Conservation (phyloP, 1,140 invertebrate genomes). For the Ceratina japonica region DNA sequence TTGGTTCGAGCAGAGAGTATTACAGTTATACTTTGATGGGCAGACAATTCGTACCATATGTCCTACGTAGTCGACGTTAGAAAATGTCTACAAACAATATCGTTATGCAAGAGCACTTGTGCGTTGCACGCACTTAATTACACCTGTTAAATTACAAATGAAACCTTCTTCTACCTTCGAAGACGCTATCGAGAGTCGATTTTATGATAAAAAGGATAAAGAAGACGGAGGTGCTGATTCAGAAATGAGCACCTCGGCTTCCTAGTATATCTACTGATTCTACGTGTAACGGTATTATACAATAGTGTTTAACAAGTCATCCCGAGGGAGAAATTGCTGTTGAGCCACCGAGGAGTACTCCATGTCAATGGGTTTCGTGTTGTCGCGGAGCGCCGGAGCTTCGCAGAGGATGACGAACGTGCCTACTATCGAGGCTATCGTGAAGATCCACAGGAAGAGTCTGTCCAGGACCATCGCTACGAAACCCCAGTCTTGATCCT, state of each 20-base stretch:
- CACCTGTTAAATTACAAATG: slow-evolving; percentile 25
- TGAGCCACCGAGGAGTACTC: slow-evolving; percentile 90
- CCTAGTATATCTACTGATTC: neutral
- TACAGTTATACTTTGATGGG: slow-evolving; percentile 30
- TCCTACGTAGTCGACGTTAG: slow-evolving; percentile 49
- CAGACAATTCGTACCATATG: slow-evolving; percentile 22
- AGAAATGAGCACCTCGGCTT: neutral
- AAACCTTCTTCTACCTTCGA: too few species aligned
- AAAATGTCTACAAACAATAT: slow-evolving; percentile 55
- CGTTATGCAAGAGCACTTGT: slow-evolving; percentile 52
- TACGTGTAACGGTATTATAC: slow-evolving; percentile 21
- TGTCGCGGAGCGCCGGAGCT: slow-evolving; percentile 93
- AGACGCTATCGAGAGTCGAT: slow-evolving; percentile 23
- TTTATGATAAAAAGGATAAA: slow-evolving; percentile 27
- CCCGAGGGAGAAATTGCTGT: slow-evolving; percentile 84
- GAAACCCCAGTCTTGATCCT: slow-evolving; percentile 99
- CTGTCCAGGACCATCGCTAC: slow-evolving; percentile 99
- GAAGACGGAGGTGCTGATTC: slow-evolving; percentile 8
- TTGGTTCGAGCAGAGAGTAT: slow-evolving; percentile 46
- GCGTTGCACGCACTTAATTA: slow-evolving; percentile 15
- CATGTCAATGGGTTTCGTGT: slow-evolving; percentile 94
- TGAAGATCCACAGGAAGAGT: slow-evolving; percentile 97
- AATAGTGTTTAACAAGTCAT: slow-evolving; percentile 42
- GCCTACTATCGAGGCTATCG: slow-evolving; percentile 93
- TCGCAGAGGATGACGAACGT: slow-evolving; percentile 93